A percentile compares a stretch with the other conserved stretches of the same genome.
Conservation (phyloP, 1,140 invertebrate genomes). For the Megalonaias nervosa region DNA sequence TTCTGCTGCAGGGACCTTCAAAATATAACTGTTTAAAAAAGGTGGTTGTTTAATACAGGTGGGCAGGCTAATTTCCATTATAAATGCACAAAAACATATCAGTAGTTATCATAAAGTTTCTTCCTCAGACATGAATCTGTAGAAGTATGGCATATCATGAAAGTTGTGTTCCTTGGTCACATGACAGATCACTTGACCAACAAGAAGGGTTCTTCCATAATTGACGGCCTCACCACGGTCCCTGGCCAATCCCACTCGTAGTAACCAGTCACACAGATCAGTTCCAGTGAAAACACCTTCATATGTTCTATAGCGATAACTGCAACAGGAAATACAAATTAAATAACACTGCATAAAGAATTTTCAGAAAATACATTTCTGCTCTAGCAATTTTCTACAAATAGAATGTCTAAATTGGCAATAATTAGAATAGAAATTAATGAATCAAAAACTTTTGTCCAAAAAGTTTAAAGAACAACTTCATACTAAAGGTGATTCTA, state of each 20-base stretch:
- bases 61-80: too few species aligned
- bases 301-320: conserved; percentile 72
- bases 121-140: conserved; percentile 59
- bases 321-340: conserved; percentile 33
- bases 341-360: neutral
- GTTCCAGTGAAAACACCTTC: conserved; percentile 86
- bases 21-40: too few species aligned
- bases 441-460: too few species aligned
- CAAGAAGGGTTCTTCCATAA: conserved; percentile 87
- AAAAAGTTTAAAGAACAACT: too few species aligned
- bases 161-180: conserved; percentile 88
- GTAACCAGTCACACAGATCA: conserved; percentile 89
- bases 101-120: neutral
- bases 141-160: conserved; percentile 74
- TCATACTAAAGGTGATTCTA: too few species aligned
- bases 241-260: conserved; percentile 82
- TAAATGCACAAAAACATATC: too few species aligned
- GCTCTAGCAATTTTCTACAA: neutral
- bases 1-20: too few species aligned
- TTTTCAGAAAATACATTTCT: neutral
- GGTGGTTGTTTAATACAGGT: too few species aligned
- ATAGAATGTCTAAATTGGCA: too few species aligned
- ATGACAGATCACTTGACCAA: conserved; percentile 87
- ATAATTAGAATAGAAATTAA: too few species aligned
- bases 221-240: conserved; percentile 83